Percentiles rank a stretch among this genome's conserved stretches.
Evolutionary conservation across 2,888 invertebrate genomes (phyloP).

Genomic region (Microctonus aethiopoides): DNA sequence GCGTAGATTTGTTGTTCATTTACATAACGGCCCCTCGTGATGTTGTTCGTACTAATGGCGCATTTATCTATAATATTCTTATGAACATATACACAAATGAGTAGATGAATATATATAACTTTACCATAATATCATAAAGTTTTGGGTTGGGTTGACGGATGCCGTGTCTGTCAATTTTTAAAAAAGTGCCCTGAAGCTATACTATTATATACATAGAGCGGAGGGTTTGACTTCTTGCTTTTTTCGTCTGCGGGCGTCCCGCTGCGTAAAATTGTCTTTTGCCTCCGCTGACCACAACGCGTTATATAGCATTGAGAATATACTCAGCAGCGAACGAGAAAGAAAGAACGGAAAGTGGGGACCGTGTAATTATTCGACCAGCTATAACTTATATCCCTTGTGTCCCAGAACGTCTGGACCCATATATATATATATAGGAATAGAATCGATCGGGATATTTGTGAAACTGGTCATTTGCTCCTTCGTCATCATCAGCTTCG

Average conservation of each 20-base stretch:
- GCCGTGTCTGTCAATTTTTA: constrained; percentile 62
- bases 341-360: constrained; percentile 44
- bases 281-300: constrained; percentile 62
- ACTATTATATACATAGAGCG: constrained; percentile 5
- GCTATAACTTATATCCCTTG: constrained; percentile 60
- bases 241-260: constrained; percentile 47
- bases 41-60: constrained; percentile 55
- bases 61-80: constrained; percentile 7
- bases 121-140: neutral
- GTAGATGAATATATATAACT: neutral
- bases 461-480: constrained; percentile 27
- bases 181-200: constrained; percentile 46
- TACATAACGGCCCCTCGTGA: constrained; percentile 59
- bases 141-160: constrained; percentile 40
- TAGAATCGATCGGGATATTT: constrained; percentile 31
- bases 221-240: neutral
- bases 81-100: neutral
- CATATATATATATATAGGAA: constrained; percentile 10
- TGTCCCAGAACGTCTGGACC: constrained; percentile 47
- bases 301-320: constrained; percentile 31
- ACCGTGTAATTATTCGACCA: constrained; percentile 65
- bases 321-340: neutral
- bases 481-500: neutral
- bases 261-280: constrained; percentile 68
- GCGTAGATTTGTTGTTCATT: constrained; percentile 58